Percentiles rank a stretch among this genome's conserved stretches.
Evolutionary conservation across 1,140 invertebrate genomes (phyloP).

Genomic region (Brachionus calyciflorus): DNA sequence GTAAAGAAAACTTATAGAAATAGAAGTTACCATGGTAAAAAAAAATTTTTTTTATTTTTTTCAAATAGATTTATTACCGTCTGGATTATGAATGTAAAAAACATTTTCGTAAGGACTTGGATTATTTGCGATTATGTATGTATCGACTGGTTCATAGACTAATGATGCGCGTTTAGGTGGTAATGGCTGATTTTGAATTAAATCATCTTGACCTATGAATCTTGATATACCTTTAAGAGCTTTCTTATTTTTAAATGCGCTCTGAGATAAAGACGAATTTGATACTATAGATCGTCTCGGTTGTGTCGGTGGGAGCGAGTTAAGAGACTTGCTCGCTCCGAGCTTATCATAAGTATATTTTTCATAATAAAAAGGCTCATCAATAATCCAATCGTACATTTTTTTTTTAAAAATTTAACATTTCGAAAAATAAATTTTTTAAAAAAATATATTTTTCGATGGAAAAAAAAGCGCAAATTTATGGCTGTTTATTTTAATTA

Average conservation of each 20-base stretch:
- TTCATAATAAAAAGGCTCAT: slow-evolving; percentile 4
- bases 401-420: slow-evolving; percentile 20
- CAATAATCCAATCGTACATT: slow-evolving; percentile 31
- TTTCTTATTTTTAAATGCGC: background rate
- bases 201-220: slow-evolving; percentile 4
- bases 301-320: slow-evolving; percentile 8
- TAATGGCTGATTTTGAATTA: background rate
- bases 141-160: slow-evolving; percentile 4
- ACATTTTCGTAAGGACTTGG: no score
- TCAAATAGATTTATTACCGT: background rate
- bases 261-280: background rate
- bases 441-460: no score
- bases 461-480: no score
- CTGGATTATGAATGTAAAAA: slow-evolving; percentile 27
- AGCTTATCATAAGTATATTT: background rate
- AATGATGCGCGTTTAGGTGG: background rate
- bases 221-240: slow-evolving; percentile 29
- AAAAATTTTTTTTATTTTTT: background rate
- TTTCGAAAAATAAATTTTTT: background rate
- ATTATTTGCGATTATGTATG: no score
- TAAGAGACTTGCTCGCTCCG: background rate
- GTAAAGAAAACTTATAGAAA: background rate
- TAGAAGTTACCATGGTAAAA: slow-evolving; percentile 12
- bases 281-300: background rate
- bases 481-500: no score